A percentile compares a stretch with the other conserved stretches of the same genome.
phyloP scores from a whole-genome alignment of 2,888 invertebrate genomes.

The Harmothoe impar region DNA sequence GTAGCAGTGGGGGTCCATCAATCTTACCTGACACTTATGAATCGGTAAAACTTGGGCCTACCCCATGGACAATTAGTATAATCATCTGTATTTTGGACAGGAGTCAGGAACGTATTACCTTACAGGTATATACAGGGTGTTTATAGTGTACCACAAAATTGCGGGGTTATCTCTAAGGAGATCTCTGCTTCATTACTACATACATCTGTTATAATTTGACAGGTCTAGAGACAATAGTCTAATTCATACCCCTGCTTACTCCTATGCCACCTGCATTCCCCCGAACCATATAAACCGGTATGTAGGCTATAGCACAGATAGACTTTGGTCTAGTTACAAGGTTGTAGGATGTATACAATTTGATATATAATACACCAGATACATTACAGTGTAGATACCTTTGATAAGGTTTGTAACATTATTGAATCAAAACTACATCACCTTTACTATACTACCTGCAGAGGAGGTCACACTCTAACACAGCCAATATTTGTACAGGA shows the following conservation, averaged over 20 bases:
- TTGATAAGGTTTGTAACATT: background rate
- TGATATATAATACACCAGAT: too few species aligned
- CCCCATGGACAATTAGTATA: background rate
- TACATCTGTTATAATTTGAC: slow-evolving; percentile 2
- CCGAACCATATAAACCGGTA: too few species aligned
- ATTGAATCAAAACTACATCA: background rate
- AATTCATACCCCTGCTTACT: background rate
- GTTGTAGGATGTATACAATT: too few species aligned
- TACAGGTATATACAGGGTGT: background rate
- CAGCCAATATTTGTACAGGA: background rate
- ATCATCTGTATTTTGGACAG: background rate
- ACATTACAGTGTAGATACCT: too few species aligned
- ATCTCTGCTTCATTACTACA: slow-evolving; percentile 5
- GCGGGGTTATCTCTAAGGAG: background rate
- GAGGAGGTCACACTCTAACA: background rate
- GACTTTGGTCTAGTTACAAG: too few species aligned
- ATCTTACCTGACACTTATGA: slow-evolving; percentile 34
- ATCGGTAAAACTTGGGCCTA: slow-evolving; percentile 16
- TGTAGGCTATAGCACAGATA: too few species aligned
- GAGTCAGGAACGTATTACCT: background rate
- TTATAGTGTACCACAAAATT: background rate
- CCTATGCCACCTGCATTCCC: too few species aligned
- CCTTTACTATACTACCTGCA: background rate
- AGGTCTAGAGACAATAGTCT: background rate
- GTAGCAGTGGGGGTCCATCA: background rate